Evolutionary conservation across 1,140 invertebrate species (phyloP).

Genomic region (Scaptomyza pallida): DNA sequence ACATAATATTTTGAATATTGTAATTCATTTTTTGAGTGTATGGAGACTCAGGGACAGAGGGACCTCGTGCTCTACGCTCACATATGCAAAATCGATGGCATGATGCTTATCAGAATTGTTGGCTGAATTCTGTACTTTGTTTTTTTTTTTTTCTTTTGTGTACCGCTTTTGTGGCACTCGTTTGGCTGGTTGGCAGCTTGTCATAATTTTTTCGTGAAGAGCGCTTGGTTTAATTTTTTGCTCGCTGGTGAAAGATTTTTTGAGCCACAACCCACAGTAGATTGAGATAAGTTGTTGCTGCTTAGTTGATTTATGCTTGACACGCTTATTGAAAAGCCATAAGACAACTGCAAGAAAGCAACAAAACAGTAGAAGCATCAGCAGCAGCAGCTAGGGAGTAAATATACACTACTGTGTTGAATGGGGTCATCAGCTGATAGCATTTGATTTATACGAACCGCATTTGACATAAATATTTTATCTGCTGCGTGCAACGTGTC

Average conservation of each 20-base stretch:
- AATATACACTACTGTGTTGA: constrained; percentile 11
- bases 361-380: background rate
- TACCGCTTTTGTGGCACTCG: constrained; percentile 13
- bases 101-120: constrained; percentile 32
- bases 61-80: constrained; percentile 35
- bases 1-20: too few species aligned
- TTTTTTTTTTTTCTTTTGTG: background rate
- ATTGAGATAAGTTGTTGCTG: constrained; percentile 66
- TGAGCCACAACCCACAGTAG: constrained; percentile 43
- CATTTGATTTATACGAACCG: constrained; percentile 75
- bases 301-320: constrained; percentile 75
- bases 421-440: constrained; percentile 79
- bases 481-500: constrained; percentile 70
- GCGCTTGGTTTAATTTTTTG: constrained; percentile 69
- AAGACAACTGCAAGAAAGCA: constrained; percentile 24
- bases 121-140: background rate
- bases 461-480: constrained; percentile 78
- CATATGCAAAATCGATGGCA: constrained; percentile 74
- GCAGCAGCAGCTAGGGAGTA: constrained; percentile 14
- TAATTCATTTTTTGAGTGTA: background rate
- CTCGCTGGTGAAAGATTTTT: constrained; percentile 51
- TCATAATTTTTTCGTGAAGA: constrained; percentile 61
- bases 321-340: constrained; percentile 79
- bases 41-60: background rate
- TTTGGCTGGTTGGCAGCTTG: constrained; percentile 53